phyloP scores from a whole-genome alignment of 2,797 vertebrate genomes.

The Esox lucius region DNA sequence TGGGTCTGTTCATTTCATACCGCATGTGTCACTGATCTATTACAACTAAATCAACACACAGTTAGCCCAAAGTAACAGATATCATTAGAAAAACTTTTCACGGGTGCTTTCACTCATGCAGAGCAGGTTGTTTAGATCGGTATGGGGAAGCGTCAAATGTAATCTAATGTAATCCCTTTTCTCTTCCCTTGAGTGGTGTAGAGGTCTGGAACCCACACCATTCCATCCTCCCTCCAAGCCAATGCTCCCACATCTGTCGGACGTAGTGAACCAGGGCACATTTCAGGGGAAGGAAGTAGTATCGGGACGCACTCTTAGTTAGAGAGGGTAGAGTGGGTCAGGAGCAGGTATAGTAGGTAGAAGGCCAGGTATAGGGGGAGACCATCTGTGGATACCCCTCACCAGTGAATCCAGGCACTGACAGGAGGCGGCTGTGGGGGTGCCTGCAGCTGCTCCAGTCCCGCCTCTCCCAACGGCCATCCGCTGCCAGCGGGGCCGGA shows the following conservation, averaged over 20 bases:
- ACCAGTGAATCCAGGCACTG: conserved; percentile 57
- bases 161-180: no score
- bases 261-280: not conserved
- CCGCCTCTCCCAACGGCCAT: conserved; percentile 59
- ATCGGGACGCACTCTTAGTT: not conserved
- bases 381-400: conserved; percentile 49
- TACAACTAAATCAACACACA: no score
- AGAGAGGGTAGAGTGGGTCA: not conserved
- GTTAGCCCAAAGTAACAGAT: no score
- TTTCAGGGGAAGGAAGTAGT: not conserved
- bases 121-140: no score
- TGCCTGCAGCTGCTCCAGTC: conserved; percentile 64
- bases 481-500: conserved; percentile 42
- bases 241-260: not conserved
- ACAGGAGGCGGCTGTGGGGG: conserved; percentile 54
- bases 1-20: no score
- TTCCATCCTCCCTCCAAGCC: not conserved
- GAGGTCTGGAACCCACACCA: not conserved
- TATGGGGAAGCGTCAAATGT: no score
- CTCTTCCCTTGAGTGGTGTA: not conserved
- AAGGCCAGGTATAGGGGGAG: not conserved
- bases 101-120: no score
- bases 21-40: no score
- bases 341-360: not conserved
- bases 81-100: no score